A percentile compares a stretch with the other conserved stretches of the same genome.
Conservation (phyloP, 2,113 vertebrate genomes). For the Tupaia tana region DNA sequence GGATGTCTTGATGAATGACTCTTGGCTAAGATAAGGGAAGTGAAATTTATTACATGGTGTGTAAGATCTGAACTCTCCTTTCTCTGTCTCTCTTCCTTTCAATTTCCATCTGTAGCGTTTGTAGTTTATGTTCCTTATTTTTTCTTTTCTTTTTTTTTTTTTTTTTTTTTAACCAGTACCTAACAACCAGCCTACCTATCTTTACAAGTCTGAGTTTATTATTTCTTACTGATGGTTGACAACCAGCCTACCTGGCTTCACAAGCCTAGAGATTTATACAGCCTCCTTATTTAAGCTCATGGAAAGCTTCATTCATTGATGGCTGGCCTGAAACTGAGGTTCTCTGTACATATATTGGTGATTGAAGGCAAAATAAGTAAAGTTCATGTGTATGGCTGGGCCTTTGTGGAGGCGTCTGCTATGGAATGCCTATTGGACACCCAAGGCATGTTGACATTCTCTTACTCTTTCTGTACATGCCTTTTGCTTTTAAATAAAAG, state of each 20-base stretch:
- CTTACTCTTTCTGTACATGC: not conserved
- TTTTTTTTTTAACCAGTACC: too few relatives aligned
- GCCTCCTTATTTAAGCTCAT: too few relatives aligned
- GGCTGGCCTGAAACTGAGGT: not conserved
- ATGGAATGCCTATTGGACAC: not conserved
- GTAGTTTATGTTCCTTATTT: too few relatives aligned
- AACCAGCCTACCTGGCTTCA: not conserved
- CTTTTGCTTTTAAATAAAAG: not conserved
- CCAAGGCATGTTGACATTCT: accelerated
- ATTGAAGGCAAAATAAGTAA: not conserved
- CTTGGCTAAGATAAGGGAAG: not conserved
- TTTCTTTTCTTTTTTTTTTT: too few relatives aligned
- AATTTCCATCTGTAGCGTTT: too few relatives aligned
- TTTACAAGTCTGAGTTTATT: too few relatives aligned
- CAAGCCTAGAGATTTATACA: too few relatives aligned
- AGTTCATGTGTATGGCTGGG: accelerated
- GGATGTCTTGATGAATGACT: not conserved
- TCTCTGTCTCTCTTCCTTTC: not conserved
- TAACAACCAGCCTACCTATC: too few relatives aligned
- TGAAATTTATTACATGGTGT: not conserved
- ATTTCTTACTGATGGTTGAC: not conserved
- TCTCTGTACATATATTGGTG: not conserved
- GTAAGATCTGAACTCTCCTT: not conserved
- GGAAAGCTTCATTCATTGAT: not conserved
- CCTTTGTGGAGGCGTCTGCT: not conserved